Percentiles rank a stretch among this genome's conserved stretches.
Evolutionary conservation across 2,113 vertebrate genomes (phyloP).

Genomic region (Colossoma macropomum): DNA sequence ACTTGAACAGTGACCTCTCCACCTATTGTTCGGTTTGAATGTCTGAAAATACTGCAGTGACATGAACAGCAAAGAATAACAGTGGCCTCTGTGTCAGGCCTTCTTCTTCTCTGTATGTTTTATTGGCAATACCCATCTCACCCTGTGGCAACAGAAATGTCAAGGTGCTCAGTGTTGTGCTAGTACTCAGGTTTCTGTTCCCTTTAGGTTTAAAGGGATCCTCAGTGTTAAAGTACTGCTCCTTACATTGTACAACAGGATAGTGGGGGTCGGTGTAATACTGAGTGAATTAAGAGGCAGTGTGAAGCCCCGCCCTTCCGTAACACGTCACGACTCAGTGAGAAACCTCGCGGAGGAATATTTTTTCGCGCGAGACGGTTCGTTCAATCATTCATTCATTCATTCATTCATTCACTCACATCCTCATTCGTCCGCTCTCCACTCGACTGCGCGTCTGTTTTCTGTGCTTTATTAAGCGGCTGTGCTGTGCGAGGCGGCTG

Average conservation of each 20-base stretch:
- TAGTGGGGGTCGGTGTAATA: no score
- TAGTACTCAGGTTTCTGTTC: constrained; percentile 41
- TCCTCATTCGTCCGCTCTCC: background rate
- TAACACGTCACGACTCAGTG: background rate
- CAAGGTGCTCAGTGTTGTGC: constrained; percentile 45
- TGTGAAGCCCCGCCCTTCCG: no score
- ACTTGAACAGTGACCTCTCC: background rate
- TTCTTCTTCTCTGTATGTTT: constrained; percentile 25
- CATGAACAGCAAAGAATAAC: background rate
- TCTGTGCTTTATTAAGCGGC: background rate
- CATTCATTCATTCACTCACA: background rate
- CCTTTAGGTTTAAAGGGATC: constrained; percentile 28
- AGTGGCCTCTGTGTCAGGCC: background rate
- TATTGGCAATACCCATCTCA: constrained; percentile 16
- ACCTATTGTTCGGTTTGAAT: background rate
- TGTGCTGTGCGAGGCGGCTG: background rate
- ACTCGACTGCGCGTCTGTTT: background rate
- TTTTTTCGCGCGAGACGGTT: constrained; percentile 7
- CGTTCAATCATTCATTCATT: constrained; percentile 7
- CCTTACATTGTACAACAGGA: no score
- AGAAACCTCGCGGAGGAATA: no score
- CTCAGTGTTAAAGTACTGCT: no score
- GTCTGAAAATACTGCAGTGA: no score
- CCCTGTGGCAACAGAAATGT: constrained; percentile 41
- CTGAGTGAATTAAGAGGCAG: no score